These are phyloP conservation scores for Cephus rjabovi DNA, from an alignment of 2,888 invertebrate species.

Conservation along the genomic window DNA sequence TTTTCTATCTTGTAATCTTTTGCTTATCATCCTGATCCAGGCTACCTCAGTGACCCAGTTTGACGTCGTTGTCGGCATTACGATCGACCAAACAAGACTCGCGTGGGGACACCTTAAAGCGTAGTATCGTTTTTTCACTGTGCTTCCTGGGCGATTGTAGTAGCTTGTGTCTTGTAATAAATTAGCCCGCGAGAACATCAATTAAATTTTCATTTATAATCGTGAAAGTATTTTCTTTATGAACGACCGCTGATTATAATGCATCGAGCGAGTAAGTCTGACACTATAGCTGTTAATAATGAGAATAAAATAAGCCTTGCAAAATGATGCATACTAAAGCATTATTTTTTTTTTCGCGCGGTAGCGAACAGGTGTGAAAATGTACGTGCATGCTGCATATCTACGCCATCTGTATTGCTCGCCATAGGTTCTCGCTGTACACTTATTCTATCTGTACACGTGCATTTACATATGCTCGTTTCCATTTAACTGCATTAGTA, in stretches of 20 bases:
- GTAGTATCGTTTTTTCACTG: neutral
- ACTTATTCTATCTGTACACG: no score
- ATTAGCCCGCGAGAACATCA: neutral
- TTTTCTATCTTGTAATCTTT: neutral
- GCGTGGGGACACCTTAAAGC: neutral
- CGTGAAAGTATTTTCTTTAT: neutral
- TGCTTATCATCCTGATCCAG: neutral
- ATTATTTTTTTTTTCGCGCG: no score
- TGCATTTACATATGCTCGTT: no score
- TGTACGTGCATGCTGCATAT: no score
- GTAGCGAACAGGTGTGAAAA: no score
- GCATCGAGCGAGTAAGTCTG: neutral
- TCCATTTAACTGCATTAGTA: no score
- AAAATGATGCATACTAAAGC: neutral
- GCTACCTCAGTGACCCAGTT: constrained; percentile 14
- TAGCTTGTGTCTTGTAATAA: neutral
- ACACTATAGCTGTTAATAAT: neutral
- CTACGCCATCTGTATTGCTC: no score
- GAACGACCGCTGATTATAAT: neutral
- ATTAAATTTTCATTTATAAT: neutral
- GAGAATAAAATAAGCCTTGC: neutral
- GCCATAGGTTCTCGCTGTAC: no score
- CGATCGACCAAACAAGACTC: constrained; percentile 22
- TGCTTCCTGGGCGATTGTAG: neutral
- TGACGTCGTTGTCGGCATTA: constrained; percentile 10